Conservation (phyloP, 2,797 vertebrate genomes). For the Clamator glandarius region DNA sequence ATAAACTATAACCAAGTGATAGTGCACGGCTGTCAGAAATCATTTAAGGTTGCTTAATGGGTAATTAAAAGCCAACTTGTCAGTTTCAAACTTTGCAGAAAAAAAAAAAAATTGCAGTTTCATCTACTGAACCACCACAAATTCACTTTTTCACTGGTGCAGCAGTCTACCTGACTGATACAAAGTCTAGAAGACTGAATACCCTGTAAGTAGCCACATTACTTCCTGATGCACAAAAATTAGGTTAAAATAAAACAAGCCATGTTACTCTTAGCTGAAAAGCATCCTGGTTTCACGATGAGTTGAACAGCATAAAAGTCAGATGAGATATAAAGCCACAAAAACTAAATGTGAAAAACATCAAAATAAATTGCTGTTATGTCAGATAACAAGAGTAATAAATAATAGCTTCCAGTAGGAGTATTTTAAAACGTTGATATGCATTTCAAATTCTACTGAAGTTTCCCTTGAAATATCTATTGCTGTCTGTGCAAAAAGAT, state of each 20-base stretch:
- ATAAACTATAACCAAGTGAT: background rate
- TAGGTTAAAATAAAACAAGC: background rate
- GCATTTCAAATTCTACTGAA: background rate
- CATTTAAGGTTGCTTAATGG: background rate
- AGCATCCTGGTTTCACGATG: background rate
- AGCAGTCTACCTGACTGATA: background rate
- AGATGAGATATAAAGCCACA: background rate
- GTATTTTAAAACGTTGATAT: background rate
- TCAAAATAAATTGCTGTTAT: constrained; percentile 14
- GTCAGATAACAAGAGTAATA: constrained; percentile 10
- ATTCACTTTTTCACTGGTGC: background rate
- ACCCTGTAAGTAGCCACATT: background rate
- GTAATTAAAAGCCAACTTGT: background rate
- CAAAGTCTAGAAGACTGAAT: background rate
- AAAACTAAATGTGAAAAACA: background rate
- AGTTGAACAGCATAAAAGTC: background rate
- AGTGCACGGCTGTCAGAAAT: background rate
- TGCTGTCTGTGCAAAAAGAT: background rate
- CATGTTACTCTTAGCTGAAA: background rate
- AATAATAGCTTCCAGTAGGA: constrained; percentile 6
- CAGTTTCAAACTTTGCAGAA: background rate
- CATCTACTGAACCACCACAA: background rate
- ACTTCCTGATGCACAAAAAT: background rate
- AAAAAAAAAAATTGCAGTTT: background rate
- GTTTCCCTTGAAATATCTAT: background rate